Percentiles rank a stretch among this genome's conserved stretches.
These are phyloP conservation scores for Pheosia gnoma DNA, from an alignment of 2,888 invertebrate species.

Conservation along the genomic window DNA sequence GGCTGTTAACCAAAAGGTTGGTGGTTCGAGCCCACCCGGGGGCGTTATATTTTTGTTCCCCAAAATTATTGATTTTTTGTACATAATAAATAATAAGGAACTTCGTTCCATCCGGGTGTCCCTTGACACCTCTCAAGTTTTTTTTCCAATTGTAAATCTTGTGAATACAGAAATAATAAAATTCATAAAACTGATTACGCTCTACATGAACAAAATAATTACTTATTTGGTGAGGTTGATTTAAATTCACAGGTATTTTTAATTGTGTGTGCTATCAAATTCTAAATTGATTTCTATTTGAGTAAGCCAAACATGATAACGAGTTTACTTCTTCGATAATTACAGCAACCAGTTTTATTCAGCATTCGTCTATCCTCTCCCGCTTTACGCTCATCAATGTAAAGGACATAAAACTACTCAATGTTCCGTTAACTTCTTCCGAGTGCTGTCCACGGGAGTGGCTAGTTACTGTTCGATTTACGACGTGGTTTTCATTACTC, in stretches of 20 bases:
- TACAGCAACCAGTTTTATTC: slow-evolving; percentile 11
- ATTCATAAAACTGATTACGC: no score
- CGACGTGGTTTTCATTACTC: slow-evolving; percentile 60
- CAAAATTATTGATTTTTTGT: no score
- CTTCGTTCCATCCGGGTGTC: no score
- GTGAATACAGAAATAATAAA: no score
- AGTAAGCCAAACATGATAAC: slow-evolving; percentile 26
- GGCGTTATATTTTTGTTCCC: no score
- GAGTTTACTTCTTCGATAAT: slow-evolving; percentile 32
- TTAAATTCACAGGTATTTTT: neutral
- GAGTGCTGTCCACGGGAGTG: slow-evolving; percentile 51
- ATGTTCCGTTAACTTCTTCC: slow-evolving; percentile 64
- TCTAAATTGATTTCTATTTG: slow-evolving; percentile 14
- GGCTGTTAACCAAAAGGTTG: no score
- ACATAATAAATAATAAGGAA: no score
- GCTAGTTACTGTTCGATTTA: slow-evolving; percentile 65
- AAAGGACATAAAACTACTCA: slow-evolving; percentile 69
- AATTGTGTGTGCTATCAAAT: neutral
- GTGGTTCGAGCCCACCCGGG: no score
- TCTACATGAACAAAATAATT: no score
- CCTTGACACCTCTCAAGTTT: no score
- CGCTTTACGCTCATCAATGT: slow-evolving; percentile 69
- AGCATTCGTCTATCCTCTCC: slow-evolving; percentile 36
- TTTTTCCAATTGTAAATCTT: no score
- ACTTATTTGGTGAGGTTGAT: neutral